Base-by-base conservation (phyloP, 2,113 vertebrate species). In the Herpailurus yagouaroundi region DNA sequence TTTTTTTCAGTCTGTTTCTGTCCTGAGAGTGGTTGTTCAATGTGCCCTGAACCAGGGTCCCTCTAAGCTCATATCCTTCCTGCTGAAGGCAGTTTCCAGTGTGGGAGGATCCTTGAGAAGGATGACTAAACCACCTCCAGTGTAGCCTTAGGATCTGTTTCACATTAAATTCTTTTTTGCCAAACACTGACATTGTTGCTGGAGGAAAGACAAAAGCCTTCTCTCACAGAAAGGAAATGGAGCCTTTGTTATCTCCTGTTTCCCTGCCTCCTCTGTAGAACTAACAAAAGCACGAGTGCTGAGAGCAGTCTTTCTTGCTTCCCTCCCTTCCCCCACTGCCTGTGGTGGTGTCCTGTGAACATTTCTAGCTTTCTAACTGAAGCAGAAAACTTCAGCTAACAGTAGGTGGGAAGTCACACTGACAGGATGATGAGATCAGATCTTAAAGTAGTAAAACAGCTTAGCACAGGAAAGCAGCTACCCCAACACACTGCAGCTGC, bases 41-140 rank as follows among this genome's bases (percentile, higher is more conserved):
- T 96, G 99, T 99, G 98, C 97, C 99, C 98, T 99, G 99, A 94
- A 99, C 99, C 45, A 99, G 98, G 13, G 99, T 99, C 68, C 99
- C 99, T 97, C 99, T 99, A 98, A 99, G 99, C 96, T 99, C 99
- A 94, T 99, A 99, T 98, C 99, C 99, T 98, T 99, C 99, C 99
- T 99, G 99, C 98, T 99, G 99, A 92, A 99, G 99, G 98, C 99
- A 99, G 98, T 99, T 99, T 98, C 99, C 99, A 96, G 98, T 98
- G 99, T 36, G 99, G 97, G n/a, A 99, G 98, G 98, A 99, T 98
- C 99, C 99, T 98, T 99, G 99, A 71, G 99, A 99, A 96, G 99
- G 99, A 98, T 99, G 99, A 97, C 99, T 99, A 97, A 99, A 99
- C 99, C 99, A 99, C 93, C 99, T 99, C 99, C 99, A 99, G 97